These are phyloP conservation scores for Xestia ashworthii DNA, from an alignment of 2,888 invertebrate genomes.

Conservation along the genomic window DNA sequence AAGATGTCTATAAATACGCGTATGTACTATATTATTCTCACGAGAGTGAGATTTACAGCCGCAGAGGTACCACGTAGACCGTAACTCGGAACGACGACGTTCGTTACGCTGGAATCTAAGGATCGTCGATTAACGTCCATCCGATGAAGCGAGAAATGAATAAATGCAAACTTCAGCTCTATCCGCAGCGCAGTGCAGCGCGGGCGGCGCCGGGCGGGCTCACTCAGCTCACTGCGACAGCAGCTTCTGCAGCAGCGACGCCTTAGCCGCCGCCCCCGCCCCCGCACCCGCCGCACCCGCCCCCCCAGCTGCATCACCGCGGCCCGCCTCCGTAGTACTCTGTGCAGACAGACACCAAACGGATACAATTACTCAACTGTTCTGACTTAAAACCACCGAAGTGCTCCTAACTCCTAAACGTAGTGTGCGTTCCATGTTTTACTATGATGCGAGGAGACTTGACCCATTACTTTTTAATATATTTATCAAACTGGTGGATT, in stretches of 20 bases:
- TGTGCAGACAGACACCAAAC: constrained; percentile 69
- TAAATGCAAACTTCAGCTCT: constrained; percentile 83
- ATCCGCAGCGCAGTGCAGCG: constrained; percentile 51
- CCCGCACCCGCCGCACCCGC: constrained; percentile 67
- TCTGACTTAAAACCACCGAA: not conserved
- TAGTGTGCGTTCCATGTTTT: constrained; percentile 11
- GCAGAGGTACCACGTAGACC: constrained; percentile 87
- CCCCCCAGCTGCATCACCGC: constrained; percentile 72
- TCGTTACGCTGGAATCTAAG: constrained; percentile 77
- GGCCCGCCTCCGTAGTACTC: constrained; percentile 90
- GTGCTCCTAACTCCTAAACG: constrained; percentile 39
- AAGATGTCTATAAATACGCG: constrained; percentile 84
- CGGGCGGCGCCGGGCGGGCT: constrained; percentile 33
- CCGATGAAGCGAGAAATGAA: constrained; percentile 76
- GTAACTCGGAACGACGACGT: constrained; percentile 78
- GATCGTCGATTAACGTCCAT: constrained; percentile 74
- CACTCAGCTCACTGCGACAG: constrained; percentile 95
- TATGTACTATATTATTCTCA: constrained; percentile 83
- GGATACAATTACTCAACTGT: not conserved
- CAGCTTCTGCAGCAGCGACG: constrained; percentile 96
- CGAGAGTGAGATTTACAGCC: constrained; percentile 85
- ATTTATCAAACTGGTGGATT: not conserved
- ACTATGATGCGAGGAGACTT: constrained; percentile 10
- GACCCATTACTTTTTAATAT: not conserved
- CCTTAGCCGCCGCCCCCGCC: constrained; percentile 83